A percentile compares a stretch with the other conserved stretches of the same genome.
These are phyloP conservation scores for Etheostoma perlongum DNA, from an alignment of 2,797 vertebrate genomes.

Conservation along the genomic window DNA sequence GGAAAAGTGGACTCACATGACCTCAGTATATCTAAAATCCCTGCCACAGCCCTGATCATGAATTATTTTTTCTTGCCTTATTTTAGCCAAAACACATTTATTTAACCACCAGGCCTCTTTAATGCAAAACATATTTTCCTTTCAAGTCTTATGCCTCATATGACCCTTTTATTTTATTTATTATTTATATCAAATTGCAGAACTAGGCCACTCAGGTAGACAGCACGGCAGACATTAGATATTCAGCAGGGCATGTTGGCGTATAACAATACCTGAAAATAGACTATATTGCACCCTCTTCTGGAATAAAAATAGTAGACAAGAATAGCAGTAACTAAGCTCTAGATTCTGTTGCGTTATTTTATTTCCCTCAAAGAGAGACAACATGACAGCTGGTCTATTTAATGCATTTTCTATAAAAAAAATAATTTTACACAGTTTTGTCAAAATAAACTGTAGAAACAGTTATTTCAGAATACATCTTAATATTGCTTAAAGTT, in stretches of 20 bases:
- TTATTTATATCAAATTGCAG: slow-evolving; percentile 13
- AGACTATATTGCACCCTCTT: slow-evolving; percentile 77
- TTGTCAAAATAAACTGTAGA: neutral
- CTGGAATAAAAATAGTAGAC: slow-evolving; percentile 64
- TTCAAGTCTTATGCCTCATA: neutral
- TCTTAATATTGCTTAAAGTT: neutral
- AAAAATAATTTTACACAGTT: neutral
- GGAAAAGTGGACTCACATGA: neutral
- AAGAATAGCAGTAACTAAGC: neutral
- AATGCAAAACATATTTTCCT: slow-evolving; percentile 9
- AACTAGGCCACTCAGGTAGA: neutral
- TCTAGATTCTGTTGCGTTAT: neutral
- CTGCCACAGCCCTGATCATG: neutral
- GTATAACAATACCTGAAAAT: neutral
- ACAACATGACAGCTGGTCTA: neutral
- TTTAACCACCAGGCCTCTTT: neutral
- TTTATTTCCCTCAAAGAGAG: neutral
- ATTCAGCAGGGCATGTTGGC: slow-evolving; percentile 10
- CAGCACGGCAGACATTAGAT: neutral
- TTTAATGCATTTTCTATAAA: neutral
- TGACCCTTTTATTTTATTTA: too few species aligned
- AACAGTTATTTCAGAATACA: neutral
- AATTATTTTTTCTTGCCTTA: neutral
- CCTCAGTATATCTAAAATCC: slow-evolving; percentile 15
- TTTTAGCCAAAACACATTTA: neutral